A percentile compares a stretch with the other conserved stretches of the same genome.
Evolutionary conservation across 2,113 vertebrate species (phyloP).

Genomic region (Sander vitreus): DNA sequence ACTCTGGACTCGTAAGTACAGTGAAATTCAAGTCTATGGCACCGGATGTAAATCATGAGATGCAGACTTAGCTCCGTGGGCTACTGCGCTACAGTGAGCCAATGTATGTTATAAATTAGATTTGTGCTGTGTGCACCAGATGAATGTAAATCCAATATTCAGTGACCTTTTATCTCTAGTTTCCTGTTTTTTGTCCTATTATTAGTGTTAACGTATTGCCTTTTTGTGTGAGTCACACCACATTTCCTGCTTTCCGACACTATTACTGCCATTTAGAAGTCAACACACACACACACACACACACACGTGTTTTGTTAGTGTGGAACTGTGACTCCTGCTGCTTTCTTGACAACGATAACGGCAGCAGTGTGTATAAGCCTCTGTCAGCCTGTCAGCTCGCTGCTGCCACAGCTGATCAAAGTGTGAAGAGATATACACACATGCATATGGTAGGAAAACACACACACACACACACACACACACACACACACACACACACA

Average conservation of each 20-base stretch:
- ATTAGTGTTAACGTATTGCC: background rate
- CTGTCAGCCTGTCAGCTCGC: conserved; percentile 20
- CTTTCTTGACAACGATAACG: background rate
- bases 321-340: background rate
- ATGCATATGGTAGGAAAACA: background rate
- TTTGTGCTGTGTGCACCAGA: too few relatives aligned
- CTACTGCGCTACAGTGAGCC: too few relatives aligned
- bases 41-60: too few relatives aligned
- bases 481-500: conserved; percentile 3
- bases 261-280: background rate
- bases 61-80: too few relatives aligned
- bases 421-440: background rate
- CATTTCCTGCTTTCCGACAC: background rate
- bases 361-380: conserved; percentile 4
- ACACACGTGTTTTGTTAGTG: background rate
- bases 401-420: conserved; percentile 28
- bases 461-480: conserved; percentile 4
- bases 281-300: background rate
- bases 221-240: background rate
- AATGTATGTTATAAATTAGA: too few relatives aligned
- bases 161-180: too few relatives aligned
- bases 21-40: background rate
- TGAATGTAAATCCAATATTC: too few relatives aligned
- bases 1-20: too few relatives aligned
- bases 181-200: background rate